phyloP scores from a whole-genome alignment of 2,888 invertebrate genomes.

The Salpingus planirostris region DNA sequence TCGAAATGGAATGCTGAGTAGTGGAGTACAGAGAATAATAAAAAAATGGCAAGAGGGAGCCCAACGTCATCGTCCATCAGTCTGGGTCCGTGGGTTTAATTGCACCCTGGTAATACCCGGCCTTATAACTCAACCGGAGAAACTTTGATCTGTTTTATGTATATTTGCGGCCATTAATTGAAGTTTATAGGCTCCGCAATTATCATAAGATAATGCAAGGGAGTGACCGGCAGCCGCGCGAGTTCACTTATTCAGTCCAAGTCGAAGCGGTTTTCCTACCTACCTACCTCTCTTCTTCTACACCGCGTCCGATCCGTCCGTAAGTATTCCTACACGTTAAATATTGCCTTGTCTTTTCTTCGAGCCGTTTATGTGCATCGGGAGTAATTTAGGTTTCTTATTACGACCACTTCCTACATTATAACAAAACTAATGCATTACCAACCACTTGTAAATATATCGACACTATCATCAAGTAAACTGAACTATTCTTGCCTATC shows the following conservation, averaged over 20 bases:
- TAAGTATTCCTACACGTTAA: slow-evolving; percentile 26
- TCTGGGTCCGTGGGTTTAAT: slow-evolving; percentile 42
- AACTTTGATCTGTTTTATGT: slow-evolving; percentile 42
- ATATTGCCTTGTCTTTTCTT: slow-evolving; percentile 19
- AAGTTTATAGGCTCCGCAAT: slow-evolving; percentile 43
- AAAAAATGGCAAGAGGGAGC: no score
- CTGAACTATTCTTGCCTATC: no score
- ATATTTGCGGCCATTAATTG: slow-evolving; percentile 42
- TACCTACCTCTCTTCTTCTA: slow-evolving; percentile 13
- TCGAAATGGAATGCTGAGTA: slow-evolving; percentile 19
- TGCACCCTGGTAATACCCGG: slow-evolving; percentile 38
- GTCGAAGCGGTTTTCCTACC: no score
- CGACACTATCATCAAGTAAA: no score
- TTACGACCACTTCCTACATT: slow-evolving; percentile 34
- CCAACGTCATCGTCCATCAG: slow-evolving; percentile 39
- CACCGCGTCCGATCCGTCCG: slow-evolving; percentile 8
- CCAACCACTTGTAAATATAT: no score
- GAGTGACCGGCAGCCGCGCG: slow-evolving; percentile 34
- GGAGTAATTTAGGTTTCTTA: slow-evolving; percentile 27
- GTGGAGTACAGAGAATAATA: slow-evolving; percentile 30
- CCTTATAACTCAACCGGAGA: slow-evolving; percentile 39
- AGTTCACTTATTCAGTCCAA: no score
- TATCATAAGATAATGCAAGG: slow-evolving; percentile 42
- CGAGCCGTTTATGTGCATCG: slow-evolving; percentile 18
- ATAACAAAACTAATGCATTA: no score